Percentiles rank a stretch among this genome's conserved stretches.
These are phyloP conservation scores for Leucopternis melanops DNA, from an alignment of 2,113 vertebrate genomes.

Conservation along the genomic window DNA sequence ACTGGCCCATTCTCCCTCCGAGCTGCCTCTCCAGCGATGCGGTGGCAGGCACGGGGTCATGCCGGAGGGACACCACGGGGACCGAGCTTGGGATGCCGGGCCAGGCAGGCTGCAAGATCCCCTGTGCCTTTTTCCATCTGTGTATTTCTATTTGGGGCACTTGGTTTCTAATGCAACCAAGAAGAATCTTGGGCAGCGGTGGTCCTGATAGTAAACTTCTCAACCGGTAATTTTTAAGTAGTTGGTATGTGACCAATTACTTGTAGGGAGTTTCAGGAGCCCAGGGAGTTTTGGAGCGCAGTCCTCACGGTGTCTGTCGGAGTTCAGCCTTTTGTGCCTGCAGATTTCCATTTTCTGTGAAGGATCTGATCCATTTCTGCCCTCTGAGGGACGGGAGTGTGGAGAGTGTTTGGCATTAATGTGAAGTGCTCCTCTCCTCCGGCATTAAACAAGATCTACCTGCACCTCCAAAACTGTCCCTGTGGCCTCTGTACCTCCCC, in stretches of 20 bases:
- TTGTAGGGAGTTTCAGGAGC: background rate
- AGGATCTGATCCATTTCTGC: background rate
- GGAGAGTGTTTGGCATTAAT: background rate
- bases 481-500: background rate
- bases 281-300: background rate
- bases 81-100: accelerated
- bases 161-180: background rate
- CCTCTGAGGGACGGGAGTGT: background rate
- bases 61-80: background rate
- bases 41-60: background rate
- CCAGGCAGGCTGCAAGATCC: background rate
- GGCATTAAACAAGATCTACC: background rate
- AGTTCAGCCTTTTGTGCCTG: background rate
- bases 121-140: background rate
- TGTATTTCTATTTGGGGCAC: background rate
- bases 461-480: background rate
- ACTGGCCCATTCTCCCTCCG: background rate
- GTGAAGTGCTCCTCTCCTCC: background rate
- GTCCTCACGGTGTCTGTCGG: background rate
- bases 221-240: accelerated
- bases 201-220: background rate
- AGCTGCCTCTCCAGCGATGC: background rate
- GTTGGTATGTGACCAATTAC: background rate
- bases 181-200: background rate
- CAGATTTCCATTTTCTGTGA: background rate